Percentiles rank a stretch among this genome's conserved stretches.
Evolutionary conservation across 2,113 vertebrate genomes (phyloP).

Genomic region (Pedetes capensis): DNA sequence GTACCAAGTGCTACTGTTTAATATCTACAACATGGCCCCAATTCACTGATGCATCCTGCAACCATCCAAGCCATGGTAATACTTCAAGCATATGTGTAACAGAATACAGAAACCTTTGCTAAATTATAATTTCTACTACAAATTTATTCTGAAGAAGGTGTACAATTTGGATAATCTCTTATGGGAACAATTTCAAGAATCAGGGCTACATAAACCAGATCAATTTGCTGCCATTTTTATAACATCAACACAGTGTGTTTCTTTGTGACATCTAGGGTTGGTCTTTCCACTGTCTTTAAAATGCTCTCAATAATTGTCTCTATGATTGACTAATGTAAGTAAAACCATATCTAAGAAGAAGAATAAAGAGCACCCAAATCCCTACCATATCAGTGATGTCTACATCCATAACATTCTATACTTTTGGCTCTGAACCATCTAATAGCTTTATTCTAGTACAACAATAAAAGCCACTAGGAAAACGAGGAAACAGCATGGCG

Average conservation of each 20-base stretch:
- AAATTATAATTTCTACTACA: neutral
- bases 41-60: neutral
- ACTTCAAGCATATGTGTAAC: neutral
- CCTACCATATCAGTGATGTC: neutral
- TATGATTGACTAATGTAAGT: neutral
- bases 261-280: neutral
- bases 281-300: neutral
- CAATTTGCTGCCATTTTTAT: neutral
- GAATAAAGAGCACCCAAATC: neutral
- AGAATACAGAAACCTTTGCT: neutral
- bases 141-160: neutral
- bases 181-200: neutral
- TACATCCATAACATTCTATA: conserved; percentile 31
- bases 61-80: neutral
- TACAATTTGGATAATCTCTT: neutral
- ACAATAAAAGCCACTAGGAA: conserved; percentile 45
- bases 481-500: conserved; percentile 1
- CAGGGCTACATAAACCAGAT: neutral
- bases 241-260: conserved; percentile 12
- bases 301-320: neutral
- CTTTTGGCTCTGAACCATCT: neutral
- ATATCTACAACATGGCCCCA: neutral
- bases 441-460: conserved; percentile 34
- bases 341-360: neutral
- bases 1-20: neutral